phyloP scores from a whole-genome alignment of 2,888 invertebrate species.

The Atrina japonica region DNA sequence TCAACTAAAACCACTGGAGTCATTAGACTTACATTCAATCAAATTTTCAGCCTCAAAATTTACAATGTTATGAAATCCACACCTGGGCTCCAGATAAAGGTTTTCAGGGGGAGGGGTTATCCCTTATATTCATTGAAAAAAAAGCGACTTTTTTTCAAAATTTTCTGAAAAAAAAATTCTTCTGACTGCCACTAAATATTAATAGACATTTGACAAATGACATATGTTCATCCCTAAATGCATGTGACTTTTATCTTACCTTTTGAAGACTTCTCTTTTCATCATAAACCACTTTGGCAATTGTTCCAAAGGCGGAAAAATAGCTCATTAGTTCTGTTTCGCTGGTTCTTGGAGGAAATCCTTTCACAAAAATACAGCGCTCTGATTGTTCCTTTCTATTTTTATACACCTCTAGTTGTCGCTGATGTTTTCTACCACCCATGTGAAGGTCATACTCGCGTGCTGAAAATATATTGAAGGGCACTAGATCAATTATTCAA shows the following conservation, averaged over 20 bases:
- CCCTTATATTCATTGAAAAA: no score
- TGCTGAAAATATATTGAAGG: conserved; percentile 31
- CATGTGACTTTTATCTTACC: conserved; percentile 8
- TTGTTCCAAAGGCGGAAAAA: conserved; percentile 66
- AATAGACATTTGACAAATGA: no score
- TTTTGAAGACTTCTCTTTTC: conserved; percentile 43
- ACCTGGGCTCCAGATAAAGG: no score
- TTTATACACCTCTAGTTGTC: conserved; percentile 50
- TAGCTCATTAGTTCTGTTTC: conserved; percentile 60
- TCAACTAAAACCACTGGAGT: no score
- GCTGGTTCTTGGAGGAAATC: conserved; percentile 59
- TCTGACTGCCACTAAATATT: no score
- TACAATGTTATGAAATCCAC: no score
- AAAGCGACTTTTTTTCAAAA: not conserved
- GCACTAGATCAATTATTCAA: no score
- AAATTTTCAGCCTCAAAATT: no score
- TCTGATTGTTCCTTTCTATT: conserved; percentile 53
- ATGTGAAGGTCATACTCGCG: conserved; percentile 53
- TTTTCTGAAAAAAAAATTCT: no score
- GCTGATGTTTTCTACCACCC: conserved; percentile 61
- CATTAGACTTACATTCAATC: no score
- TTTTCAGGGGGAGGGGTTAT: no score
- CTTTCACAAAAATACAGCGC: conserved; percentile 66
- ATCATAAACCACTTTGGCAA: conserved; percentile 63
- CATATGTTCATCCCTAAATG: no score